phyloP scores from a whole-genome alignment of 1,140 invertebrate species.

The Aplysia californica region DNA sequence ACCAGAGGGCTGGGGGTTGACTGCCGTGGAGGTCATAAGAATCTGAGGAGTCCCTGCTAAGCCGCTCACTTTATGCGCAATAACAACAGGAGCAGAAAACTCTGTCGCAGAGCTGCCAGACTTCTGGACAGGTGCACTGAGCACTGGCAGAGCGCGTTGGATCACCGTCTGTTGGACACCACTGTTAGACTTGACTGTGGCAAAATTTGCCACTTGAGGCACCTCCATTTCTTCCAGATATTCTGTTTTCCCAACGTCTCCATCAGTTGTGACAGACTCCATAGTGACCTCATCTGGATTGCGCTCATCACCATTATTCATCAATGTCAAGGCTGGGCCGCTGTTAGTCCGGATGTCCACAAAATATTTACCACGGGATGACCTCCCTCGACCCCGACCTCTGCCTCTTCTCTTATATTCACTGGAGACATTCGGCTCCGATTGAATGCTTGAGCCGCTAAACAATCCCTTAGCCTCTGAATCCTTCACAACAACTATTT shows the following conservation, averaged over 20 bases:
- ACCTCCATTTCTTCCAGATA: no score
- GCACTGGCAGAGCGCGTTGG: background rate
- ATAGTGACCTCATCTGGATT: no score
- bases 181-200: background rate
- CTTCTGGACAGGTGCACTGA: background rate
- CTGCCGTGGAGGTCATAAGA: no score
- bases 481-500: background rate
- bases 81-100: background rate
- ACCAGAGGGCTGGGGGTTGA: no score
- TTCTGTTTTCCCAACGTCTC: no score
- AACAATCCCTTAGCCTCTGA: constrained; percentile 9
- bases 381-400: no score
- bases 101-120: background rate
- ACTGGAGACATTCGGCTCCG: background rate
- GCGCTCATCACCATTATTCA: no score
- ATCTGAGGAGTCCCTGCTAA: background rate
- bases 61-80: background rate
- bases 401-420: background rate
- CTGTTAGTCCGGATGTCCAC: no score
- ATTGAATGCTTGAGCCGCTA: constrained; percentile 14
- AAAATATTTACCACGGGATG: no score
- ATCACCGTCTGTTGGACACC: background rate
- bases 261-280: no score
- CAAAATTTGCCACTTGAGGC: no score
- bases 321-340: no score